phyloP scores from a whole-genome alignment of 2,113 vertebrate genomes.

The Pachyramphus minor region DNA sequence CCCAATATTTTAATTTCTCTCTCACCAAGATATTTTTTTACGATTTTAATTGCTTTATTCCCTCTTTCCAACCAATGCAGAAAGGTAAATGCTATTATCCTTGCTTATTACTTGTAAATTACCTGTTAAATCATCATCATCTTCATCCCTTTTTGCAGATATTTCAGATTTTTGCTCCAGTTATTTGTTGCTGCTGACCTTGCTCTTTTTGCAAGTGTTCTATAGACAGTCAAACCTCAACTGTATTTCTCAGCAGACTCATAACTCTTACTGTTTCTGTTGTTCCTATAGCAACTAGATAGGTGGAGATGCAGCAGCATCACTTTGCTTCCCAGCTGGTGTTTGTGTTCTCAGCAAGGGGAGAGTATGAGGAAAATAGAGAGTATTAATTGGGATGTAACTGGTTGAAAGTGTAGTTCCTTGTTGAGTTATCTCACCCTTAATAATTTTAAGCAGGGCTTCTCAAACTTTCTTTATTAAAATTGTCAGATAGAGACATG shows the following conservation, averaged over 20 bases:
- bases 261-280: conserved; percentile 51
- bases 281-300: conserved; percentile 75
- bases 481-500: background rate
- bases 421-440: background rate
- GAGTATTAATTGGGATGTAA: conserved; percentile 45
- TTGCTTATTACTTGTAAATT: background rate
- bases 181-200: conserved; percentile 8
- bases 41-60: background rate
- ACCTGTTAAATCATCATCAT: background rate
- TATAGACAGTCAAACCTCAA: conserved; percentile 32
- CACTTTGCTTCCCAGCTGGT: conserved; percentile 65
- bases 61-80: background rate
- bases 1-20: background rate
- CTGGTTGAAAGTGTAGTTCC: conserved; percentile 10
- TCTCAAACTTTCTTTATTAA: background rate
- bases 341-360: conserved; percentile 55
- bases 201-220: conserved; percentile 5
- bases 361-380: conserved; percentile 38
- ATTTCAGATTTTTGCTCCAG: background rate
- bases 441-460: background rate
- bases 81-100: background rate
- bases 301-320: conserved; percentile 55
- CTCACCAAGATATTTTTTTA: background rate
- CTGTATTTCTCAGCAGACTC: conserved; percentile 42
- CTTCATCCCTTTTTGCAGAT: background rate